These are phyloP conservation scores for Clarias macrocephalus DNA, from an alignment of 2,113 vertebrate genomes.

Conservation along the genomic window DNA sequence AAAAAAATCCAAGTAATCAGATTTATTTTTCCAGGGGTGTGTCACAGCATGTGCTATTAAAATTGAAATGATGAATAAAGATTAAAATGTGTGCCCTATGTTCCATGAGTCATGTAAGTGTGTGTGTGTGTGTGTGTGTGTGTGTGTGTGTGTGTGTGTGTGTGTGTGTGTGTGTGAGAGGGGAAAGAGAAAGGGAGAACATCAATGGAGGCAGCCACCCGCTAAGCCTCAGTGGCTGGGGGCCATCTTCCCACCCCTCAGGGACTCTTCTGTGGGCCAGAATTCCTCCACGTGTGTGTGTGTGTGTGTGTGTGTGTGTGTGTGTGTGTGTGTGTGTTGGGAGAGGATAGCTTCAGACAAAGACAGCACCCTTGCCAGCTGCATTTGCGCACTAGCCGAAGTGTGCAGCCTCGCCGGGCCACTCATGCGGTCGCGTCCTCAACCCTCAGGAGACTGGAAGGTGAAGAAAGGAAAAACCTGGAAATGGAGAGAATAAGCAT, in stretches of 20 bases:
- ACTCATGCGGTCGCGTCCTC: not conserved
- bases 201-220: constrained; percentile 66
- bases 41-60: not conserved
- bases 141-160: constrained; percentile 23
- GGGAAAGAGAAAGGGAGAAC: constrained; percentile 42
- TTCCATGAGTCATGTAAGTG: constrained; percentile 28
- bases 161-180: not conserved
- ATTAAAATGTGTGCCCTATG: constrained; percentile 57
- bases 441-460: constrained; percentile 90
- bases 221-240: constrained; percentile 65
- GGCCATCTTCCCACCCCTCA: constrained; percentile 63
- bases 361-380: constrained; percentile 73
- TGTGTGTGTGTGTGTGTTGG: constrained; percentile 48
- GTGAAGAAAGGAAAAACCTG: constrained; percentile 83
- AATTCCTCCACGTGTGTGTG: constrained; percentile 71
- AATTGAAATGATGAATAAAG: constrained; percentile 36
- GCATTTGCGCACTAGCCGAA: constrained; percentile 62
- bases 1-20: no score
- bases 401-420: constrained; percentile 65
- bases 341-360: constrained; percentile 73
- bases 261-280: constrained; percentile 67
- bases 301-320: constrained; percentile 51
- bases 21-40: not conserved
- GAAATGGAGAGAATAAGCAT: constrained; percentile 65
- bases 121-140: no score